A percentile compares a stretch with the other conserved stretches of the same genome.
Evolutionary conservation across 1,140 invertebrate genomes (phyloP).

Genomic region (Hormaphis cornu): DNA sequence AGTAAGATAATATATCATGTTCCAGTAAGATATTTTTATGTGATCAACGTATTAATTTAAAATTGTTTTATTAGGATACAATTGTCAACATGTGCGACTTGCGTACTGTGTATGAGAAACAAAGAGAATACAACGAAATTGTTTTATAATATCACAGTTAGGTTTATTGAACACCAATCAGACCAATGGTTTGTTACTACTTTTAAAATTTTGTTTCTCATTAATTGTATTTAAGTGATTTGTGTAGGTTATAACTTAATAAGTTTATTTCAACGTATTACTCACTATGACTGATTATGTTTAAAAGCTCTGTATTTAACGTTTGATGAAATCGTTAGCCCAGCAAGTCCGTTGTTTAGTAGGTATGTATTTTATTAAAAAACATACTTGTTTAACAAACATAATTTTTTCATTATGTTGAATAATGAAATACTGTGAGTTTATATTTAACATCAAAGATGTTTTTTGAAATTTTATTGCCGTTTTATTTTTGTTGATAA

Average conservation of each 20-base stretch:
- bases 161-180: constrained; percentile 17
- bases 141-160: constrained; percentile 2
- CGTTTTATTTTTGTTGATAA: too few relatives aligned
- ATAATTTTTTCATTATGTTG: background rate
- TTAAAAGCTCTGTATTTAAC: constrained; percentile 13
- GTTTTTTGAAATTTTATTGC: too few relatives aligned
- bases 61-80: background rate
- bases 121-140: background rate
- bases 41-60: background rate
- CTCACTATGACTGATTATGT: constrained; percentile 18
- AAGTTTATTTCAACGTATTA: constrained; percentile 1
- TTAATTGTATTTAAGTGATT: background rate
- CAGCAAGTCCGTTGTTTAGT: constrained; percentile 1
- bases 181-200: background rate
- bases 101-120: too few relatives aligned
- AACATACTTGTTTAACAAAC: too few relatives aligned
- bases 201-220: background rate
- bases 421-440: too few relatives aligned
- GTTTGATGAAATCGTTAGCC: background rate
- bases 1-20: too few relatives aligned
- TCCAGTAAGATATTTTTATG: background rate
- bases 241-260: background rate
- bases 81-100: background rate
- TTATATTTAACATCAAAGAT: too few relatives aligned
- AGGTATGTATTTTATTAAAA: background rate